Percentiles rank a stretch among this genome's conserved stretches.
Conservation (phyloP, 2,888 invertebrate genomes). For the Odontothrips loti region DNA sequence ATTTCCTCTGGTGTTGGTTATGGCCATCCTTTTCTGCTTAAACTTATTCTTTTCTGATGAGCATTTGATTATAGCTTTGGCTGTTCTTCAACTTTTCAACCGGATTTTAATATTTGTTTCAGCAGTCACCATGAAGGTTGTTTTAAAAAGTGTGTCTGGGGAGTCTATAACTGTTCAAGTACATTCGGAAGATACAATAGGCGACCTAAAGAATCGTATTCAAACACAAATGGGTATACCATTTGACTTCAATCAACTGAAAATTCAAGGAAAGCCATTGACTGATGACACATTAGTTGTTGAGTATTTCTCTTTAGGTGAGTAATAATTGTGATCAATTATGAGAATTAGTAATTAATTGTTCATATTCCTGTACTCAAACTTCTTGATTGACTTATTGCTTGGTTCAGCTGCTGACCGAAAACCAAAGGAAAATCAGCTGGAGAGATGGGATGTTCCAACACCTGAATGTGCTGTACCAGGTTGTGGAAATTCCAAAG, state of each 20-base stretch:
- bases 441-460: slow-evolving; percentile 32
- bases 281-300: slow-evolving; percentile 38
- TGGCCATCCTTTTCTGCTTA: neutral
- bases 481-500: slow-evolving; percentile 38
- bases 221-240: slow-evolving; percentile 38
- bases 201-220: slow-evolving; percentile 38
- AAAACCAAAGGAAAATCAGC: slow-evolving; percentile 28
- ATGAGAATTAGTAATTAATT: too few relatives aligned
- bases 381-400: slow-evolving; percentile 27
- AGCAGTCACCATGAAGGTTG: slow-evolving; percentile 37
- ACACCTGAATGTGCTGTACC: slow-evolving; percentile 38
- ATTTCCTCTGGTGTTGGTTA: too few relatives aligned
- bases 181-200: slow-evolving; percentile 38
- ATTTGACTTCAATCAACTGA: slow-evolving; percentile 38
- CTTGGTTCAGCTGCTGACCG: neutral
- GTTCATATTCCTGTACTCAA: neutral
- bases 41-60: neutral
- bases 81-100: too few relatives aligned
- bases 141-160: slow-evolving; percentile 38
- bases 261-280: slow-evolving; percentile 37
- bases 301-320: slow-evolving; percentile 37
- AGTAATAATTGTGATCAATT: slow-evolving; percentile 1
- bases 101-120: neutral
- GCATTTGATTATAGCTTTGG: neutral
- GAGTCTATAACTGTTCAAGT: slow-evolving; percentile 38